These are phyloP conservation scores for Ormyrus labotus DNA, from an alignment of 2,888 invertebrate species.

Conservation along the genomic window DNA sequence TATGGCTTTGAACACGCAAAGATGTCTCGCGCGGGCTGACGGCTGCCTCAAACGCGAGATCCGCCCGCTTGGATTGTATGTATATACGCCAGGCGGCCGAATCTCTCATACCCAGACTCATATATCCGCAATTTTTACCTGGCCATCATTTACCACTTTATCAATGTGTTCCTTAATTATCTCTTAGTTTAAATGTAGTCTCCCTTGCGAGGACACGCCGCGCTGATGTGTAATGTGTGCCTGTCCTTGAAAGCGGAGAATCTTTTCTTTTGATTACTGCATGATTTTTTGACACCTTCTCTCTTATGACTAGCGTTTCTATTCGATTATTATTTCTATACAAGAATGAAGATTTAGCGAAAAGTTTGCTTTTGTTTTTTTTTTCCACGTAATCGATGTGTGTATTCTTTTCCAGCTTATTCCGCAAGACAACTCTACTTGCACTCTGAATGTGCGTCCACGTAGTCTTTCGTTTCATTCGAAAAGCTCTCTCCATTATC, in stretches of 20 bases:
- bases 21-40: slow-evolving; percentile 42
- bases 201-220: slow-evolving; percentile 28
- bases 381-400: slow-evolving; percentile 5
- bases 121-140: slow-evolving; percentile 21
- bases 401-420: neutral
- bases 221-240: neutral
- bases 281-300: slow-evolving; percentile 21
- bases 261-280: slow-evolving; percentile 39
- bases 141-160: slow-evolving; percentile 23
- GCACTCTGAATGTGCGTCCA: too few relatives aligned
- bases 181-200: neutral
- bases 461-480: too few relatives aligned
- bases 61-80: neutral
- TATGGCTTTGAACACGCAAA: slow-evolving; percentile 40
- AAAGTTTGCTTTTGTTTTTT: neutral
- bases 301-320: slow-evolving; percentile 14
- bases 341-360: slow-evolving; percentile 19
- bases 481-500: too few relatives aligned
- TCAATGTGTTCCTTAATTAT: neutral
- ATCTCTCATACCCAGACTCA: slow-evolving; percentile 38
- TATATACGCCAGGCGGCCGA: neutral
- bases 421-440: too few relatives aligned
- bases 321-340: slow-evolving; percentile 8
- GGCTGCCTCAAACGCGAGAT: neutral
- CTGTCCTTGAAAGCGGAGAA: slow-evolving; percentile 41